Conservation (phyloP, 1,140 invertebrate species). For the Monomorium pharaonis region DNA sequence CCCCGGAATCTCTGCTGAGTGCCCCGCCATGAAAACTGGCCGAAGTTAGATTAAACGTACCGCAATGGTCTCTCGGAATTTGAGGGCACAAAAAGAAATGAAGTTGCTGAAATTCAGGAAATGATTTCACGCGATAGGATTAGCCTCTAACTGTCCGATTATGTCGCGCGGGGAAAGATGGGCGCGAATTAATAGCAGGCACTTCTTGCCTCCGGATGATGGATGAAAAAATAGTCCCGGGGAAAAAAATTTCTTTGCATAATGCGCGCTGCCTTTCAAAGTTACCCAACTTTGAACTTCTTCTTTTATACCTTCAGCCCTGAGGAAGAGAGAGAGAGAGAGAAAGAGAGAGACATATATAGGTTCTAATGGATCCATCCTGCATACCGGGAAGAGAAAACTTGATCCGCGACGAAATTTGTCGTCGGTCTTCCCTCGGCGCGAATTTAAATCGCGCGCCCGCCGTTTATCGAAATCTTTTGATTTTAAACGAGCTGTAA, state of each 20-base stretch:
- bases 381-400: not conserved
- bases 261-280: not conserved
- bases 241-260: constrained; percentile 7
- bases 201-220: not conserved
- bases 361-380: not conserved
- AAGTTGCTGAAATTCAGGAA: not conserved
- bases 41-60: not conserved
- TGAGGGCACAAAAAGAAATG: not conserved
- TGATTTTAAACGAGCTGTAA: constrained; percentile 9
- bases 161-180: not conserved
- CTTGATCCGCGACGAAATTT: constrained; percentile 11
- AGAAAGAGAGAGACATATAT: constrained; percentile 7
- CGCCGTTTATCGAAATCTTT: constrained; percentile 23
- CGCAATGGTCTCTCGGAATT: not conserved
- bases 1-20: not conserved
- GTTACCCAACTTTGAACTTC: not conserved
- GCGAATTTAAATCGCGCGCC: not conserved
- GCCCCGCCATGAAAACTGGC: not conserved
- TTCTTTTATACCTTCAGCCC: not conserved
- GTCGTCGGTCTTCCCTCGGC: not conserved
- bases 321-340: not conserved
- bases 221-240: not conserved
- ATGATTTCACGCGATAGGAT: not conserved
- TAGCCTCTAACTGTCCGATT: not conserved
- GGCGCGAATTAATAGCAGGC: not conserved